Evolutionary conservation across 2,113 vertebrate genomes (phyloP).

Genomic region (Heteronetta atricapilla): DNA sequence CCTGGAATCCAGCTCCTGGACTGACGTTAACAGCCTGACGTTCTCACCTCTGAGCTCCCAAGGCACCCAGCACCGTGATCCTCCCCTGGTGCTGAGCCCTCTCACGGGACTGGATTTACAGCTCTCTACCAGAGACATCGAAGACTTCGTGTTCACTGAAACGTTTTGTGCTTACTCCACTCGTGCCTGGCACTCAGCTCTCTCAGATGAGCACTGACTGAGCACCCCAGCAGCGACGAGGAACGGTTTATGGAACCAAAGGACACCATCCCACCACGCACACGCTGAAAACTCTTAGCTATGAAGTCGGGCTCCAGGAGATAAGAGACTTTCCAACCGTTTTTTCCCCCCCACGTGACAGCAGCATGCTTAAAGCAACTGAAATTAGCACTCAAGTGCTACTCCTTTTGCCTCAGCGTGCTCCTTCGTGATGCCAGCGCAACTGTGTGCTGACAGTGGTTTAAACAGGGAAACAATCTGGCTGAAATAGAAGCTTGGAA

Average conservation of each 20-base stretch:
- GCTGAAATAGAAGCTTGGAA: neutral
- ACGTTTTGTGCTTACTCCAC: neutral
- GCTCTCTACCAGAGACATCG: neutral
- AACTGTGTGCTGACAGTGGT: neutral
- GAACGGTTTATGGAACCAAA: neutral
- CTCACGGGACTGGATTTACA: neutral
- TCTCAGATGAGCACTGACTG: neutral
- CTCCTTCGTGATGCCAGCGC: neutral
- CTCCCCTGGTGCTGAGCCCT: neutral
- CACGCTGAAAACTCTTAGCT: neutral
- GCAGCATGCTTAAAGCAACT: neutral
- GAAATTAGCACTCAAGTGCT: neutral
- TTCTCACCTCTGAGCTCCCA: neutral
- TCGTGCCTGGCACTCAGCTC: neutral
- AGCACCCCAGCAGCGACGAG: neutral
- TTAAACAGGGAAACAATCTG: accelerated
- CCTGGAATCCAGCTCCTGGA: neutral
- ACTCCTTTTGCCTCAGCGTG: neutral
- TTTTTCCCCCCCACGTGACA: neutral
- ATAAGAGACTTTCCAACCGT: neutral
- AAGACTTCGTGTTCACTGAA: neutral
- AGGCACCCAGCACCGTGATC: neutral
- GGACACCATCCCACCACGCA: neutral
- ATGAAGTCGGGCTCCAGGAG: neutral
- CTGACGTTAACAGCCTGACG: neutral